A percentile compares a stretch with the other conserved stretches of the same genome.
phyloP scores from a whole-genome alignment of 2,888 invertebrate species.

The Ichneumoninae sp. region DNA sequence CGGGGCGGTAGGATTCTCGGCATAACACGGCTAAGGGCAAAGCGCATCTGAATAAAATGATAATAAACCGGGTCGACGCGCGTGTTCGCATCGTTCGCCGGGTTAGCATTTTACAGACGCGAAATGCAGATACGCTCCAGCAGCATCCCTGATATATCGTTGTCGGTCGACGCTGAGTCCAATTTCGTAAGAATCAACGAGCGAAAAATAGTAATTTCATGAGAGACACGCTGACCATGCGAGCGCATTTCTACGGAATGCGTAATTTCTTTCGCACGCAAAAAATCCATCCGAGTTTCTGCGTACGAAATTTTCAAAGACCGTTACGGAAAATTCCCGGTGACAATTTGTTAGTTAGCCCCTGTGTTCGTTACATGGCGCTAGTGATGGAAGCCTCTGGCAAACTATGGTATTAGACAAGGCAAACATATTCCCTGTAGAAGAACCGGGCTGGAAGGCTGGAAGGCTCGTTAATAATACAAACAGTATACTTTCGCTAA shows the following conservation, averaged over 20 bases:
- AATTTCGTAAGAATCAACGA: background rate
- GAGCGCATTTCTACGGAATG: no score
- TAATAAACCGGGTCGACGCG: conserved; percentile 79
- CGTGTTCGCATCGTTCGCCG: conserved; percentile 51
- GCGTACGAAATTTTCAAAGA: background rate
- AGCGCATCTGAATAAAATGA: conserved; percentile 82
- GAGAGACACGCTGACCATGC: no score
- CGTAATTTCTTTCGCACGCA: no score
- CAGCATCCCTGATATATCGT: conserved; percentile 3
- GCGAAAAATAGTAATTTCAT: background rate
- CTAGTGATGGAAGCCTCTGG: conserved; percentile 40
- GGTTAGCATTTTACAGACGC: conserved; percentile 65
- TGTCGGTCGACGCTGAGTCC: background rate
- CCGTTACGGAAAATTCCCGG: background rate
- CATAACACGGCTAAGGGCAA: conserved; percentile 74
- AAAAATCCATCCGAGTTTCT: background rate
- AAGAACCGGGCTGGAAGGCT: background rate
- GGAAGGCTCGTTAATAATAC: conserved; percentile 8
- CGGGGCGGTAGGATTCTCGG: conserved; percentile 71
- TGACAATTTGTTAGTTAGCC: conserved; percentile 46
- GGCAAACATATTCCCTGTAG: conserved; percentile 13
- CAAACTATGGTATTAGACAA: conserved; percentile 50
- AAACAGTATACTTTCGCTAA: background rate
- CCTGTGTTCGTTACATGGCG: conserved; percentile 34
- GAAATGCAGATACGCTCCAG: conserved; percentile 27